Base-by-base conservation (phyloP, 2,113 vertebrate species). In the Motacilla alba region DNA sequence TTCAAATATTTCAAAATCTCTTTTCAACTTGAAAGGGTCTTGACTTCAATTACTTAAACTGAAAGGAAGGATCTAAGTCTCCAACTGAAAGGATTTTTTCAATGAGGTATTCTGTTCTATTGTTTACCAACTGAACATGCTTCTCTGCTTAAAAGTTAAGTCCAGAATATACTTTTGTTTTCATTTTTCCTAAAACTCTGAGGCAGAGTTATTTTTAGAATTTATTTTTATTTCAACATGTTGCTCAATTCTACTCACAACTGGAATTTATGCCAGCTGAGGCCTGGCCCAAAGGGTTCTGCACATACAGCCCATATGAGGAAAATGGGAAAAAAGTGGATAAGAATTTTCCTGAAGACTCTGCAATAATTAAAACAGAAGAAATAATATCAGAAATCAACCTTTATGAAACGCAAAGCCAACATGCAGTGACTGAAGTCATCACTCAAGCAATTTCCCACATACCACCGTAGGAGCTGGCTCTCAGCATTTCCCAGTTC, bases 1-100 rank as follows among this genome's bases (percentile, higher is more conserved):
- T 98, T 97, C 95, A 97, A 96, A 64, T 74, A 93, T 86, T 97
- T 97, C 82, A 78, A 91, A 67, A 87, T 92, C 64, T 97, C 81
- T 97, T 92, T 94, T 89, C 69, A 76, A 78, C 66, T 68, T 87
- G 24, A 41, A 85, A 91, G 56, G 44, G 35, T 79, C 85, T 87
- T 81, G 72, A 47, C 63, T 91, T 79, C 77, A 95, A 76, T 62
- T 75, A 69, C 70, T 88, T 96, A 46, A 84, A 80, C 75, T 50
- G 59, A 87, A 94, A 88, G 8, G 30, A 83, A 66, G 37, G 27
- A 49, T 66, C 66, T 44, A 43, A 84, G 55, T 91, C 53, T 95
- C 73, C 78, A 93, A 28, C 11, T 64, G 62, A 64, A 89, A 83
- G 75, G 31, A 35, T 41, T 70, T 82, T 77, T 75, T 50, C 6